Base-by-base conservation (phyloP, 2,113 vertebrate species). In the Stomatorhinus ivindoensis region DNA sequence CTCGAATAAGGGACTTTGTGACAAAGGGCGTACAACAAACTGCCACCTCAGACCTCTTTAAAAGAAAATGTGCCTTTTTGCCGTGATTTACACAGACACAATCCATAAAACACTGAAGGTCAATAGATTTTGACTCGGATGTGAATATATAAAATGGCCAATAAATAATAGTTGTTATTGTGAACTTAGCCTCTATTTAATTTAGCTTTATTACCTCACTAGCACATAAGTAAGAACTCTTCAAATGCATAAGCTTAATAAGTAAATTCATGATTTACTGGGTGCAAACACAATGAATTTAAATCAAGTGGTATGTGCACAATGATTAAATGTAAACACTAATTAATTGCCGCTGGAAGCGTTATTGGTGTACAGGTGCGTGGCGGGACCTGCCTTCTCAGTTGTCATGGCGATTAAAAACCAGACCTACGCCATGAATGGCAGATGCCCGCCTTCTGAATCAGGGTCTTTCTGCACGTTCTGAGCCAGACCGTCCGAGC, bases 61-160 rank as follows among this genome's bases (percentile, higher is more conserved):
- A 69, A 69, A 13, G 61, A 31, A 69, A 69, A 69, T 11, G 9
- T 69, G 9, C 61, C 61, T 69, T 69, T 31, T 31, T 31, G 10
- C 27, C 0, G 3, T 69, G n/a, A 69, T 69, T 69, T 31, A 69
- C 61, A 69, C 61, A 65, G 61, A 65, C 61, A 76, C 73, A 42
- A 80, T 39, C 73, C 35, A 80, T 80, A 80, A 80, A 80, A 80
- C 73, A 80, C 73, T 80, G 73, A 76, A 76, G 73, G 35, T 76
- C 35, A 76, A 6, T 7, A 42, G 35, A 80, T 5, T 80, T 80
- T 80, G 15, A 42, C 73, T 42, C 73, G 1, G 15, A 39, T 42
- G 35, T 39, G 35, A 39, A 80, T 80, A 42, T 80, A 42, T 80
- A 42, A 80, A 80, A 42, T 15, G 35, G 17, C 13, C 17, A 80